Conservation (phyloP, 2,797 vertebrate species). For the Prunella strophiata region DNA sequence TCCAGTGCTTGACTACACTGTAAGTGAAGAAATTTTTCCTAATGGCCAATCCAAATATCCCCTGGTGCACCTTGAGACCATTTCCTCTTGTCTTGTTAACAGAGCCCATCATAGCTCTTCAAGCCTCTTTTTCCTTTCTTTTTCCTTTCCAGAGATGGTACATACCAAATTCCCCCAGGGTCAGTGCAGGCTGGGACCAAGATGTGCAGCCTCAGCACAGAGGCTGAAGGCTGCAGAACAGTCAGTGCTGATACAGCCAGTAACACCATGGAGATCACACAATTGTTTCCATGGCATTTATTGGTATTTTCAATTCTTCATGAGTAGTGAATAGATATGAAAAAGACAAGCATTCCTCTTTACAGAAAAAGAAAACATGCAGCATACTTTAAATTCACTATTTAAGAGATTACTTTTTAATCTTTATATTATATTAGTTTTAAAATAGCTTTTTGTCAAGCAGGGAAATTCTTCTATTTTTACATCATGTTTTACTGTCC, state of each 20-base stretch:
- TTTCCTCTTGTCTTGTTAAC: background rate
- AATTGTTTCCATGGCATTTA: conserved; percentile 8
- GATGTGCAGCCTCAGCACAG: background rate
- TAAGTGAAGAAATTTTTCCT: background rate
- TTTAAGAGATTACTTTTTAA: background rate
- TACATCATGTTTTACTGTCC: background rate
- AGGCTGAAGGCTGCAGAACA: background rate
- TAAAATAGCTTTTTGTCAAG: background rate
- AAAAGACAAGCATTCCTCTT: background rate
- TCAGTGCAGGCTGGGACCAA: background rate
- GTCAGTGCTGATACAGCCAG: background rate
- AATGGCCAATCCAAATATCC: background rate
- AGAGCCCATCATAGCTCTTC: background rate
- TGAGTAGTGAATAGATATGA: background rate
- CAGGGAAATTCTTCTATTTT: background rate
- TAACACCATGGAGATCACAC: background rate
- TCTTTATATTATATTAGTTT: background rate
- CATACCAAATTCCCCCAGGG: fast-evolving
- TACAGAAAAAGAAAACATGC: background rate
- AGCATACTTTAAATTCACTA: background rate
- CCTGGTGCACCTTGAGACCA: background rate
- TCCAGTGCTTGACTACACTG: background rate
- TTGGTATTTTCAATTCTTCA: background rate
- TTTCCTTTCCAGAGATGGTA: background rate
- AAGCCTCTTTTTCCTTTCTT: background rate